Base-by-base conservation (phyloP, 2,888 invertebrate genomes). In the Adineta ricciae region DNA sequence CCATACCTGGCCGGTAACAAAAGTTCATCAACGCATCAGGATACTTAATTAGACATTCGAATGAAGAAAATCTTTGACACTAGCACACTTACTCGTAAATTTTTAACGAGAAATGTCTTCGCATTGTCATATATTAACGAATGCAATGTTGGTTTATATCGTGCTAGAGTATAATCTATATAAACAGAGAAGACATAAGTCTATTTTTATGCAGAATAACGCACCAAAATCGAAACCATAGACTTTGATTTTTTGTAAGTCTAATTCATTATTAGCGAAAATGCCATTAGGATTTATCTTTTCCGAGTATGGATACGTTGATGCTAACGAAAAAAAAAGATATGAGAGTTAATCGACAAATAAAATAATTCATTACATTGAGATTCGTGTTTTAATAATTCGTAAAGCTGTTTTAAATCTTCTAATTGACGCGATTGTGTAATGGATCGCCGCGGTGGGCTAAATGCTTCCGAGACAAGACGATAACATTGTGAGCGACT, bases 241-340 rank as follows among this genome's bases (percentile, higher is more conserved):
- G 0, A 97, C 95, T 88, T 95, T 93, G 72, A 98, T 95, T 91
- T 96, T 95, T 87, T 94, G 93, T 84, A 98, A 92, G 90, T 96
- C 94, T 86, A 97, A 92, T 89, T 97, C 97, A 91, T 98, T 98
- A 91, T 97, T 97, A 21, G 96, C 96, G 91, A 97, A 98, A 3
- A 98, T 96, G 72, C 95, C 95, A 88, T 93, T 92, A 0, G 94
- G 93, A 89, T 95, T 87, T n/a, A 88, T 86, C 86, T 88, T 87
- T 9, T 84, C 84, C 41, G 87, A 78, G 41, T 78, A 78, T 11
- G 24, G 5, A 78, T 32, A 5, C 19, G 5, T 19, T 2, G 64
- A 27, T 16, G 32, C 64, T 64, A 64, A 64, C 32, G 1, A 4
- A 27, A 36, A 64, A 4, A 64, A 32, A 14, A 64, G 9, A 32